phyloP scores from a whole-genome alignment of 2,888 invertebrate genomes.

The Hirtodrosophila duncani region DNA sequence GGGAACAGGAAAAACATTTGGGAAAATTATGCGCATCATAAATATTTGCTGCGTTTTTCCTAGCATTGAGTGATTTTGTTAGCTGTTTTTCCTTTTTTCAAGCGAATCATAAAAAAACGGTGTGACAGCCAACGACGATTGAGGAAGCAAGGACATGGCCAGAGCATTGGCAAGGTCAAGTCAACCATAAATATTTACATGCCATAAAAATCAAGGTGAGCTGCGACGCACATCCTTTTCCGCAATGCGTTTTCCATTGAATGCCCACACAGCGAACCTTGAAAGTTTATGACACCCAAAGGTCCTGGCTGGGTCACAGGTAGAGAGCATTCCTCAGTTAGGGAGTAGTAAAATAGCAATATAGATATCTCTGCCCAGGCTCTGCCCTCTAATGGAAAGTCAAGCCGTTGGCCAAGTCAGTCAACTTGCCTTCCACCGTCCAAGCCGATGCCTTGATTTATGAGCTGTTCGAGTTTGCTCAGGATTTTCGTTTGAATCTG shows the following conservation, averaged over 20 bases:
- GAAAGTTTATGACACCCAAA: conserved; percentile 43
- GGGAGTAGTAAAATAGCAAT: too few relatives aligned
- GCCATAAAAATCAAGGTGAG: conserved; percentile 68
- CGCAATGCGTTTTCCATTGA: conserved; percentile 66
- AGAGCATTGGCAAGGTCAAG: conserved; percentile 57
- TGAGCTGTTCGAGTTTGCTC: conserved; percentile 49
- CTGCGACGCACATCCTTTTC: conserved; percentile 57
- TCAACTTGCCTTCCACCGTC: conserved; percentile 41
- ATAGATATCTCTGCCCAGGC: too few relatives aligned
- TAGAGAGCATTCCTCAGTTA: conserved; percentile 13
- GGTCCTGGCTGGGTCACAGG: conserved; percentile 25
- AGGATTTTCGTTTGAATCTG: conserved; percentile 61
- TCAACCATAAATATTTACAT: conserved; percentile 71
- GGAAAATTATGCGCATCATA: conserved; percentile 60
- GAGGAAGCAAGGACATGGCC: conserved; percentile 2
- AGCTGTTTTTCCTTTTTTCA: conserved; percentile 36
- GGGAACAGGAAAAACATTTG: conserved; percentile 45
- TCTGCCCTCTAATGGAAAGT: conserved; percentile 46
- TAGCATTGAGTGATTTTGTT: conserved; percentile 14
- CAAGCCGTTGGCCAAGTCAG: conserved; percentile 58
- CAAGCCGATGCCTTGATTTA: conserved; percentile 51
- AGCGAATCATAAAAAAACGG: conserved; percentile 55
- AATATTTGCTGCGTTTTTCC: conserved; percentile 52
- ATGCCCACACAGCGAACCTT: conserved; percentile 44
- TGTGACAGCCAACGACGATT: conserved; percentile 11